Evolutionary conservation across 2,113 vertebrate genomes (phyloP).

Genomic region (Macquaria ambigua): DNA sequence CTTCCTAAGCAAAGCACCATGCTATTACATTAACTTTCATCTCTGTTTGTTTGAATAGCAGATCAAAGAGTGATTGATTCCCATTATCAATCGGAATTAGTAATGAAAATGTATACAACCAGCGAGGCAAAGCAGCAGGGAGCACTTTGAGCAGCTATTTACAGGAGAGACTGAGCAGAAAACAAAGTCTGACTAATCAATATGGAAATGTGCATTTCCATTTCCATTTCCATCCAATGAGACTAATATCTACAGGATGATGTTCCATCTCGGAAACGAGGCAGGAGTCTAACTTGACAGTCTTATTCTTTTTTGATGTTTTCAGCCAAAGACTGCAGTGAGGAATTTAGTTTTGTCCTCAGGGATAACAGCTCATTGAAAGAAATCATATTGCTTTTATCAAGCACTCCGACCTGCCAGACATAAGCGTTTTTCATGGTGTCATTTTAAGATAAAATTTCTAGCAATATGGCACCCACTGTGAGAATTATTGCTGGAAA

Average conservation of each 20-base stretch:
- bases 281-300: constrained; percentile 27
- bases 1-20: background rate
- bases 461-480: constrained; percentile 6
- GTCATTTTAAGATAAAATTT: constrained; percentile 21
- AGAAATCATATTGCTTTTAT: constrained; percentile 42
- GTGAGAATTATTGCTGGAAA: background rate
- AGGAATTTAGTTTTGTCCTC: constrained; percentile 28
- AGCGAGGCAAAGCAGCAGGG: background rate
- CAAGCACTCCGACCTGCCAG: constrained; percentile 10
- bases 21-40: constrained; percentile 27
- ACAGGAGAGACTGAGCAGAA: constrained; percentile 26
- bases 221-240: constrained; percentile 21
- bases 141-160: constrained; percentile 1
- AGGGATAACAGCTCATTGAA: constrained; percentile 52
- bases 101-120: constrained; percentile 5
- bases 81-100: constrained; percentile 40
- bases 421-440: background rate
- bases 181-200: constrained; percentile 19
- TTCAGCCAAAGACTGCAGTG: constrained; percentile 1
- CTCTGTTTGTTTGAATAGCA: constrained; percentile 16
- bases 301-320: constrained; percentile 24
- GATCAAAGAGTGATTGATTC: constrained; percentile 44
- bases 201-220: constrained; percentile 29
- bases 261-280: constrained; percentile 9
- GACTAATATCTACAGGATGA: constrained; percentile 1